Percentiles rank a stretch among this genome's conserved stretches.
phyloP scores from a whole-genome alignment of 2,888 invertebrate species.

The Hybos culiciformis region DNA sequence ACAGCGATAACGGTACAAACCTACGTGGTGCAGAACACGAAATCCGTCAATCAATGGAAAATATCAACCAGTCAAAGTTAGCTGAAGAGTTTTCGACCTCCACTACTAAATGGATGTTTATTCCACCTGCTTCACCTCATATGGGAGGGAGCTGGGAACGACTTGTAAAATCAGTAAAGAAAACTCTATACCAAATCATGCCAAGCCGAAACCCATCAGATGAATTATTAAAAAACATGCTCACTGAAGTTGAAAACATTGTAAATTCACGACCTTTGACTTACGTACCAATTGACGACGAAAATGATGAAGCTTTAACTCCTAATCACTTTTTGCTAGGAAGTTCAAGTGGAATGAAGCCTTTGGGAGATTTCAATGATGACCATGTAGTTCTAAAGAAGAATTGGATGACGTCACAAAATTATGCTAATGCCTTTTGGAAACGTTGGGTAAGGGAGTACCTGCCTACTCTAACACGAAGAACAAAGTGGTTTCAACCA shows the following conservation, averaged over 20 bases:
- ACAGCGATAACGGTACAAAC: constrained; percentile 13
- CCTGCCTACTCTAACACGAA: constrained; percentile 12
- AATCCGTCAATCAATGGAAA: constrained; percentile 1
- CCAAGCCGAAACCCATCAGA: constrained; percentile 14
- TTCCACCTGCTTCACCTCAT: constrained; percentile 15
- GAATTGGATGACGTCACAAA: constrained; percentile 6
- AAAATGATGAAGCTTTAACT: constrained; percentile 16
- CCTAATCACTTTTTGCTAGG: constrained; percentile 17
- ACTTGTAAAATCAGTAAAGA: constrained; percentile 11
- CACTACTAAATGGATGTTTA: constrained; percentile 16
- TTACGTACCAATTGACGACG: constrained; percentile 7
- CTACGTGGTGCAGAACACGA: constrained; percentile 9
- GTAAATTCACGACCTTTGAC: constrained; percentile 15
- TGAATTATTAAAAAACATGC: constrained; percentile 10
- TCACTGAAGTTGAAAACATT: constrained; percentile 11
- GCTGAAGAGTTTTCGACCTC: not conserved
- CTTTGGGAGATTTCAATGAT: not conserved
- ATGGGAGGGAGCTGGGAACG: constrained; percentile 13
- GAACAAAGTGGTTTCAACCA: constrained; percentile 13
- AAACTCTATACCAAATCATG: constrained; percentile 9
- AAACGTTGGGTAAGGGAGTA: constrained; percentile 16
- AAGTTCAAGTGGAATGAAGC: constrained; percentile 6
- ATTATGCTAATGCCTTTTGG: constrained; percentile 12
- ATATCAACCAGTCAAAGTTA: not conserved
- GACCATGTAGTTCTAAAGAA: constrained; percentile 1